Evolutionary conservation across 2,888 invertebrate genomes (phyloP), one percentile per base, ranked within the genome.

Genomic region (Sthenelais limicola): DNA sequence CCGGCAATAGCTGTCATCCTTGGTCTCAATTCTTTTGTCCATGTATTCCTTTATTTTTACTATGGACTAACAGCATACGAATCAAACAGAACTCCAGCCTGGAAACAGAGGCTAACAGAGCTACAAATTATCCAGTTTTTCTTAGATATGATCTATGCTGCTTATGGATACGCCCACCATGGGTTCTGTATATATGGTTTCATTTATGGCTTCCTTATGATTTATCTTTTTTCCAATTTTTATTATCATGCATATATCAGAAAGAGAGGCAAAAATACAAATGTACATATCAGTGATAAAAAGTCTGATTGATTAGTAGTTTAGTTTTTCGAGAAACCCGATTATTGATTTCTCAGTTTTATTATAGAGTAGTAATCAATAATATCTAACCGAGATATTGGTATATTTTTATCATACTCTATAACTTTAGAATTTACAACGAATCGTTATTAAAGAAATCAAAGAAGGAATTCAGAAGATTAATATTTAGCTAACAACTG

Each of bases 101-200:
- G 84, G 84, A 86, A 86, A 73, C 83, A 81, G 51, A 73, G 79
- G 38, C 71, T 86, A 35, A 87, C 87, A 3, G 82, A 86, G 72
- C 74, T 86, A 33, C 87, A 87, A 78, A 84, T 87, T 15, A 3
- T 80, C 18, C 86, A 86, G 77, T 86, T 86, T 78, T 58, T 83
- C 1, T 68, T 84, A 18, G 83, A 83, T 28, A 77, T 85, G 51
- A 67, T 83, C 18, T 81, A 82, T 76, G 82, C 83, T 3, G 51
- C 70, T 0, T 66, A 79, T 49, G 87, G 87, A 0, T 84, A 85
- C 77, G 5, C 80, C n/a, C 78, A 82, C 52, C 82, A 86, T 76
- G 79, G 81, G 2, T 87, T 83, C 72, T 87, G 87, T 80, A 72
- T 84, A 15, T 87, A 87, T 80, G 82, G 85, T 30, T 76, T 85